A percentile compares a stretch with the other conserved stretches of the same genome.
Conservation (phyloP, 2,113 vertebrate genomes). For the Gobiocypris rarus region DNA sequence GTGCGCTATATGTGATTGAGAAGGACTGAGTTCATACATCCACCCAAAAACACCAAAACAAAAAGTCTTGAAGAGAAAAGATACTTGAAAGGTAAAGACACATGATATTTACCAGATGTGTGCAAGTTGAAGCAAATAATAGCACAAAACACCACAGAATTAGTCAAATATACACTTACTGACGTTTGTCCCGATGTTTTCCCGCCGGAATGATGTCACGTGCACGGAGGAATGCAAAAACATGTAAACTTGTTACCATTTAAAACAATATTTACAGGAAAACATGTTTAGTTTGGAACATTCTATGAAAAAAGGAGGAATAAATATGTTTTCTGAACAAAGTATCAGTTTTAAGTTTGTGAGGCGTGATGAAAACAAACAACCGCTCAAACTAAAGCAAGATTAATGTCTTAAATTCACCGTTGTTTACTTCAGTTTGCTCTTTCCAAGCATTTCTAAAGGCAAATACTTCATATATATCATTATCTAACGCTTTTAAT, state of each 20-base stretch:
- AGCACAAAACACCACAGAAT: not conserved
- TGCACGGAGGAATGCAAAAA: not conserved
- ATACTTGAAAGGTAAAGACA: too few relatives aligned
- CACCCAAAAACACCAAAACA: too few relatives aligned
- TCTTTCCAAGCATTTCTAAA: not conserved
- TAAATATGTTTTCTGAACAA: not conserved
- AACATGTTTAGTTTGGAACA: not conserved
- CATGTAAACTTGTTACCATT: not conserved
- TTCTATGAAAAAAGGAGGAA: not conserved
- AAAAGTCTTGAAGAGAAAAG: too few relatives aligned
- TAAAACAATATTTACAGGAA: not conserved
- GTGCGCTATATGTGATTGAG: too few relatives aligned
- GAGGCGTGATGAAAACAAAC: not conserved
- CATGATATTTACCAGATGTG: too few relatives aligned
- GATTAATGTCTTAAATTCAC: not conserved
- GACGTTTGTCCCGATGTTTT: not conserved
- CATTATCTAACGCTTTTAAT: not conserved
- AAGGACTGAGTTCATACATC: too few relatives aligned
- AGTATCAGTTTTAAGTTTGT: not conserved
- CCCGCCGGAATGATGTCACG: not conserved
- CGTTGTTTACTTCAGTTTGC: not conserved
- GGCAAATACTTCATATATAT: not conserved
- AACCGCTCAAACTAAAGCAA: not conserved
- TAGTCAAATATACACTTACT: not conserved
- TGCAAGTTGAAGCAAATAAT: not conserved